Evolutionary conservation across 2,113 vertebrate genomes (phyloP).

Genomic region (Lota lota): DNA sequence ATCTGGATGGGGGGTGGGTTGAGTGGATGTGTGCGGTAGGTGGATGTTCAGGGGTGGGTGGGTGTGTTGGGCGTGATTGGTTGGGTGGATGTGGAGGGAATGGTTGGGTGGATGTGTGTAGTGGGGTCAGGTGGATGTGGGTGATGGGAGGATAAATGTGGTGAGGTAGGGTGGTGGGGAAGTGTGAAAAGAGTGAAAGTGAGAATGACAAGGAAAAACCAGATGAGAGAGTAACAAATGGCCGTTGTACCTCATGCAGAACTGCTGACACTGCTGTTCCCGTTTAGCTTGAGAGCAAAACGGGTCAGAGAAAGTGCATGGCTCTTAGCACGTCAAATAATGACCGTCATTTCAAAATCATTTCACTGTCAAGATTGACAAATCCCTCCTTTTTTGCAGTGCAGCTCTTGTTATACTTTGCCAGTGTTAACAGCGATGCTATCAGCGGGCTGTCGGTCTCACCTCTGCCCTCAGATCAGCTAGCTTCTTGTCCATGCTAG

Average conservation of each 20-base stretch:
- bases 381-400: not conserved
- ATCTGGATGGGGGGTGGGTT: conserved; percentile 72
- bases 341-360: no score
- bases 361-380: no score
- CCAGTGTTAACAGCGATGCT: no score
- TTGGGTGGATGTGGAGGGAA: not conserved
- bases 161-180: not conserved
- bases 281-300: no score
- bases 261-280: no score
- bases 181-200: not conserved
- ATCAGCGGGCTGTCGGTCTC: conserved; percentile 9
- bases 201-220: not conserved
- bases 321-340: no score
- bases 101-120: not conserved
- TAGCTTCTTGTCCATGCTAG: conserved; percentile 96
- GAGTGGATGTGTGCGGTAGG: not conserved
- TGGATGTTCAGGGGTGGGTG: not conserved
- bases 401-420: not conserved
- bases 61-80: no score
- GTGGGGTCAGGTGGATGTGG: not conserved
- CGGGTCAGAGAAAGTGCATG: no score
- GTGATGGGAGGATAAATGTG: not conserved
- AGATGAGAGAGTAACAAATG: not conserved
- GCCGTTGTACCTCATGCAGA: not conserved
- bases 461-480: conserved; percentile 92